Conservation (phyloP, 1,140 invertebrate genomes). For the Apis dorsata region DNA sequence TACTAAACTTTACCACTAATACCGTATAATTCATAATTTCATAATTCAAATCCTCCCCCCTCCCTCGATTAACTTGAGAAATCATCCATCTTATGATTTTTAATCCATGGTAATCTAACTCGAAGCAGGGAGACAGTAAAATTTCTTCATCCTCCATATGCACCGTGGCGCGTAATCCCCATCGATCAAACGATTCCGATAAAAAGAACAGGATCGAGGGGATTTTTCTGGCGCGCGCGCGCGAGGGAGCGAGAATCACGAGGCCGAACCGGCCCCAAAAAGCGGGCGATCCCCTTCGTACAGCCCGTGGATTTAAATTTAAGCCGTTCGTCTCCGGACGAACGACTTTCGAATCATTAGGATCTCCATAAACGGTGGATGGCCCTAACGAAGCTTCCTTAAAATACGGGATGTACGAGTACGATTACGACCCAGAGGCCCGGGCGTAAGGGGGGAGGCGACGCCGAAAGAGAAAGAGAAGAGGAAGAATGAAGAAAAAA, state of each 20-base stretch:
- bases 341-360: constrained; percentile 64
- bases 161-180: no score
- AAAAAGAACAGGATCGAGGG: not conserved
- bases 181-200: not conserved
- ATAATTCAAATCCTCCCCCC: no score
- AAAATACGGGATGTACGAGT: constrained; percentile 63
- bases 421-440: constrained; percentile 20
- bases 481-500: constrained; percentile 12
- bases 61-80: no score
- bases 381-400: constrained; percentile 66
- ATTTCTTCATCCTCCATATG: not conserved
- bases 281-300: not conserved
- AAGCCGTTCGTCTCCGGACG: constrained; percentile 56
- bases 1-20: no score
- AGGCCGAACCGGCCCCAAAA: not conserved
- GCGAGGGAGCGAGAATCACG: not conserved
- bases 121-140: not conserved
- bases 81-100: no score
- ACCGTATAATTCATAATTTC: no score
- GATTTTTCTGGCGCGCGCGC: not conserved
- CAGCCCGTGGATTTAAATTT: constrained; percentile 60
- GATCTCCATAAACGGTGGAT: constrained; percentile 65
- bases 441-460: constrained; percentile 11
- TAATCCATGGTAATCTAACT: no score
- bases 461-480: not conserved